Conservation (phyloP, 2,888 invertebrate species). For the Polydrusus tereticollis region DNA sequence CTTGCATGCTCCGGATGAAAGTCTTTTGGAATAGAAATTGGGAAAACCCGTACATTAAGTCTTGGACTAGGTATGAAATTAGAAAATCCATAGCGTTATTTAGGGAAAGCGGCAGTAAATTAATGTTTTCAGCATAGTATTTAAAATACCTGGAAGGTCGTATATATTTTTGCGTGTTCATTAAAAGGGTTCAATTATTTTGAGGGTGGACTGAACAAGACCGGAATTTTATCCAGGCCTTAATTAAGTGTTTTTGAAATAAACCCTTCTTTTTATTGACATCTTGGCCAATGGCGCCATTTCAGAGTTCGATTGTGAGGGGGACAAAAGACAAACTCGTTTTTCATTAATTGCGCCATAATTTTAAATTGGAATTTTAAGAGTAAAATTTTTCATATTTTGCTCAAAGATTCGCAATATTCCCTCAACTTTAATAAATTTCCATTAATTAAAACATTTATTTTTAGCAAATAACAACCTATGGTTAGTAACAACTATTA, state of each 20-base stretch:
- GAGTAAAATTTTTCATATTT: too few relatives aligned
- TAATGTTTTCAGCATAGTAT: conserved; percentile 3
- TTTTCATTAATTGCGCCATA: too few relatives aligned
- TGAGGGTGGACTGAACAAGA: not conserved
- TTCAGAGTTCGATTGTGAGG: too few relatives aligned
- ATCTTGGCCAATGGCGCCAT: too few relatives aligned
- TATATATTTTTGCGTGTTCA: not conserved
- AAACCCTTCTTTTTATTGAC: not conserved
- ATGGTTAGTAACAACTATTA: too few relatives aligned
- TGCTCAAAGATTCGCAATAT: too few relatives aligned
- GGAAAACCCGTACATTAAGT: not conserved
- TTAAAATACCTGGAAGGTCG: conserved; percentile 5
- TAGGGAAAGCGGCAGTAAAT: not conserved
- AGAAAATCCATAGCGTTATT: not conserved
- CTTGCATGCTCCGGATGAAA: too few relatives aligned
- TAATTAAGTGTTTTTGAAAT: not conserved
- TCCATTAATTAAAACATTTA: too few relatives aligned
- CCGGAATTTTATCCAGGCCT: not conserved
- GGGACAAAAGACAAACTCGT: too few relatives aligned
- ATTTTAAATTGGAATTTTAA: too few relatives aligned
- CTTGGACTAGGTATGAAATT: conserved; percentile 6
- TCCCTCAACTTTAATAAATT: too few relatives aligned
- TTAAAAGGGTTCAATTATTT: conserved; percentile 9
- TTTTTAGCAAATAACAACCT: too few relatives aligned
- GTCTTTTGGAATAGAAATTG: not conserved